Base-by-base conservation (phyloP, 2,888 invertebrate species). In the Phragmatobia fuliginosa region DNA sequence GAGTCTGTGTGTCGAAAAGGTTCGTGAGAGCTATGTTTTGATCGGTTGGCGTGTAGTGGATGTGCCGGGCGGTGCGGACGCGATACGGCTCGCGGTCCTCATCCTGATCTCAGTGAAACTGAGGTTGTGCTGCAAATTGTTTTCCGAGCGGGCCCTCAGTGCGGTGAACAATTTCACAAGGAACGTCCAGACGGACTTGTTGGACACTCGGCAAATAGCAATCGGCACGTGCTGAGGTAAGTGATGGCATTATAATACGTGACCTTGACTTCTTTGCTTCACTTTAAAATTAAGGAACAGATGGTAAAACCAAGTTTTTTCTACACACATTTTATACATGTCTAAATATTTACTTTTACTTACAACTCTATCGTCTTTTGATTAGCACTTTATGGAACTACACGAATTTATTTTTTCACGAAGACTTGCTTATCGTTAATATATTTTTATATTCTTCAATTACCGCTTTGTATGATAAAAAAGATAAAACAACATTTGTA, bases 1-100 rank as follows among this genome's bases (percentile, higher is more conserved):
- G 88, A 90, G 92, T 93, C 92, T 91, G 93, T 94, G 94, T 93
- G 94, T 93, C 88, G 91, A 93, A 92, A 94, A 94, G 90, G 90
- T 92, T 91, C 90, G 93, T 91, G 94, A 91, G 88, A 90, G 91
- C 89, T 90, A 94, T 94, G 94, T 92, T 94, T 93, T 93, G 93
- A 94, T 91, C 91, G 89, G 89, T 77, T 92, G 91, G 88, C 90
- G 89, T 90, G 90, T 89, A 88, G 92, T 93, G 89, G 88, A 90
- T 86, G 92, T 93, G 93, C 91, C 92, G 90, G 92, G 91, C 82
- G 85, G 85, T 87, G 88, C 85, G 89, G 91, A 91, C 89, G 90
- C 87, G 87, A 83, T 87, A 80, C 87, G 88, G 79, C 84, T 90
- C 77, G 85, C 85, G 78, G 84, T 89, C 83, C 81, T 88, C 69